Conservation (phyloP, 2,113 vertebrate genomes). For the Callionymus lyra region DNA sequence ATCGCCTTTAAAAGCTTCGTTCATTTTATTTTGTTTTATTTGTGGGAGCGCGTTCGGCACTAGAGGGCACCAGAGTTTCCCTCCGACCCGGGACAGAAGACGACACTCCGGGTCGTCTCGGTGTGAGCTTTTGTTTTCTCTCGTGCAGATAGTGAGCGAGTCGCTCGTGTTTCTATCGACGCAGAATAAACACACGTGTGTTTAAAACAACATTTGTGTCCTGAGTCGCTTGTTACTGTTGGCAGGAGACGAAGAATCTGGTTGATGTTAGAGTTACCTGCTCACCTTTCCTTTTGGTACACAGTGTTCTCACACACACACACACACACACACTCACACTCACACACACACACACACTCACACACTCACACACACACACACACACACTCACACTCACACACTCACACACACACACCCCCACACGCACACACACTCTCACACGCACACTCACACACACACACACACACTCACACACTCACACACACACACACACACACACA, state of each 20-base stretch:
- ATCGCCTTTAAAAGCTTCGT: background rate
- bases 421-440: constrained; percentile 52
- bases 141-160: constrained; percentile 55
- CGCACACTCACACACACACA: constrained; percentile 9
- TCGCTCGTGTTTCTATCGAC: constrained; percentile 64
- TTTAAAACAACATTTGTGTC: constrained; percentile 69
- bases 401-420: constrained; percentile 6
- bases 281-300: constrained; percentile 49
- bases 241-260: constrained; percentile 59
- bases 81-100: constrained; percentile 61
- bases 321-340: constrained; percentile 30
- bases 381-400: constrained; percentile 51
- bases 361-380: constrained; percentile 7
- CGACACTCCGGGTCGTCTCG: too few relatives aligned
- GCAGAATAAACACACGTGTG: constrained; percentile 63
- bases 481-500: constrained; percentile 2
- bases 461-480: too few relatives aligned
- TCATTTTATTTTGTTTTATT: too few relatives aligned
- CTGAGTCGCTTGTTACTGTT: constrained; percentile 62
- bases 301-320: constrained; percentile 25
- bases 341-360: constrained; percentile 50
- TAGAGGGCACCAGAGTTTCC: constrained; percentile 85
- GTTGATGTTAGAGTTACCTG: constrained; percentile 58
- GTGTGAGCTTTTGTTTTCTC: constrained; percentile 40
- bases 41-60: constrained; percentile 65